These are phyloP conservation scores for Lycophotia porphyrea DNA, from an alignment of 2,888 invertebrate species.

Conservation along the genomic window DNA sequence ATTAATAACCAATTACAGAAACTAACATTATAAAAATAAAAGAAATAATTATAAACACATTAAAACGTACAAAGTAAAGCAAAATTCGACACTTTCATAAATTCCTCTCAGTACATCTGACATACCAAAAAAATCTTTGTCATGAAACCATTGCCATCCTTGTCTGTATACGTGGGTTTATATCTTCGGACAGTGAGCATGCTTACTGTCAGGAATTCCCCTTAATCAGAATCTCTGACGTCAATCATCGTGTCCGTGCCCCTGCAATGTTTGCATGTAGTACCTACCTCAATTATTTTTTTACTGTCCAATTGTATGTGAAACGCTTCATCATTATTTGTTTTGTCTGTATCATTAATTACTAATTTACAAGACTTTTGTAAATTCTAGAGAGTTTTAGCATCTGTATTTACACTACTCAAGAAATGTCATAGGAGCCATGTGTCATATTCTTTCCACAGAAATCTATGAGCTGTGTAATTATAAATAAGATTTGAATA, in stretches of 20 bases:
- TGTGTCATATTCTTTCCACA: constrained; percentile 32
- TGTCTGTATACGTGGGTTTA: constrained; percentile 8
- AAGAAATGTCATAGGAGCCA: neutral
- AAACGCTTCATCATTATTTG: constrained; percentile 5
- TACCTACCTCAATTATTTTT: constrained; percentile 31
- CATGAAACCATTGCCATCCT: too few relatives aligned
- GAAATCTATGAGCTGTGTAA: constrained; percentile 8
- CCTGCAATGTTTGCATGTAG: constrained; percentile 8
- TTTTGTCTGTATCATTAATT: constrained; percentile 11
- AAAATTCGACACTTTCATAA: too few relatives aligned
- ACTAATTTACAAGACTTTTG: neutral
- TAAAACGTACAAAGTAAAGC: too few relatives aligned
- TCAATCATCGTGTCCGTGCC: constrained; percentile 25
- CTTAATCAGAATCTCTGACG: constrained; percentile 17
- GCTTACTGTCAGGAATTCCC: constrained; percentile 25
- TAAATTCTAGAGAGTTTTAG: neutral
- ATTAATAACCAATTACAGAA: too few relatives aligned
- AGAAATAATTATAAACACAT: too few relatives aligned
- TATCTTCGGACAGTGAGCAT: neutral
- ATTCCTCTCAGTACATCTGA: too few relatives aligned
- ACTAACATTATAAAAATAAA: too few relatives aligned
- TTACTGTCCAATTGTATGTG: constrained; percentile 22
- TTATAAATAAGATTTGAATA: constrained; percentile 8
- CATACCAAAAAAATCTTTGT: too few relatives aligned
- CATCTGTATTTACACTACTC: neutral